Percentiles rank a stretch among this genome's conserved stretches.
These are phyloP conservation scores for Sitobion miscanthi DNA, from an alignment of 1,140 invertebrate genomes.

Conservation along the genomic window DNA sequence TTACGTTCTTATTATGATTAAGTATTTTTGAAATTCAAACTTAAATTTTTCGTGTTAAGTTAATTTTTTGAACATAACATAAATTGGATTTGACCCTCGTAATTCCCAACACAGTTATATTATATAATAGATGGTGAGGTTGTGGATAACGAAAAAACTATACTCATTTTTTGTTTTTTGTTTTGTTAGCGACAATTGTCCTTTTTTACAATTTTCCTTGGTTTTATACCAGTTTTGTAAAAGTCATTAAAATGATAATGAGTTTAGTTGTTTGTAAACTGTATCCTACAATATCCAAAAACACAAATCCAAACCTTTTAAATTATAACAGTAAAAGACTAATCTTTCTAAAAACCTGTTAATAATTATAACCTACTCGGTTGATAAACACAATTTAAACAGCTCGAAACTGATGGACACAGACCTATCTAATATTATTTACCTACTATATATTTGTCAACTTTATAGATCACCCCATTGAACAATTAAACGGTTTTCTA, in stretches of 20 bases:
- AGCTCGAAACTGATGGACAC: not conserved
- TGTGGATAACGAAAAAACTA: not conserved
- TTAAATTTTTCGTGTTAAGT: not conserved
- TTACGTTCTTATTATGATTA: too few relatives aligned
- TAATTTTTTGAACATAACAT: not conserved
- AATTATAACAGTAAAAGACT: not conserved
- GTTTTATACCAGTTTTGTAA: not conserved
- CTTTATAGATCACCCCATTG: not conserved
- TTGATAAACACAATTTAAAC: not conserved
- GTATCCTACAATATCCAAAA: not conserved
- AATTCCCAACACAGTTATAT: not conserved
- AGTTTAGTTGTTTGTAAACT: not conserved
- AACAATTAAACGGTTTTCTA: not conserved
- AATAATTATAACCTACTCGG: not conserved
- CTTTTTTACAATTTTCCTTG: not conserved
- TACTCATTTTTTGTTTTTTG: not conserved
- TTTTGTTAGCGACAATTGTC: too few relatives aligned
- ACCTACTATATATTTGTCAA: not conserved
- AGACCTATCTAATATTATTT: not conserved
- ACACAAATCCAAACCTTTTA: not conserved
- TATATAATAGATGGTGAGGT: not conserved
- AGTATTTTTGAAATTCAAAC: not conserved
- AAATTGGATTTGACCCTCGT: not conserved
- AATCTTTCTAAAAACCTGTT: not conserved
- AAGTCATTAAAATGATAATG: not conserved